A percentile compares a stretch with the other conserved stretches of the same genome.
phyloP scores from a whole-genome alignment of 2,113 vertebrate genomes.

The Nanorana parkeri region DNA sequence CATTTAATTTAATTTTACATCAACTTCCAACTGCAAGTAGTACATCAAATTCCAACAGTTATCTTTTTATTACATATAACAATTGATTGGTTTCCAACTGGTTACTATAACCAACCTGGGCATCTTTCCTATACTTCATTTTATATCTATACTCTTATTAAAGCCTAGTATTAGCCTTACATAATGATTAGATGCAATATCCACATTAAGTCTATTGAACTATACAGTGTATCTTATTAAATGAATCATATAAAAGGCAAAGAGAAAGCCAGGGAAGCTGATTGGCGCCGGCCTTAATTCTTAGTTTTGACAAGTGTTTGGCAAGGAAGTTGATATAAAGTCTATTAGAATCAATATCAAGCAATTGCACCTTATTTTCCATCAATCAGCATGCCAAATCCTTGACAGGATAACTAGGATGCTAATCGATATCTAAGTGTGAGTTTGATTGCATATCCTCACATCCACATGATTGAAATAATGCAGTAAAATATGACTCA shows the following conservation, averaged over 20 bases:
- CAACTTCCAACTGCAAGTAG: no score
- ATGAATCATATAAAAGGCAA: background rate
- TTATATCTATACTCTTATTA: no score
- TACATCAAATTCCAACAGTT: no score
- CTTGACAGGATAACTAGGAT: conserved; percentile 61
- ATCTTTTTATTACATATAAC: no score
- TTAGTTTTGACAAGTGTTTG: conserved; percentile 52
- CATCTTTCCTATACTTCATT: no score
- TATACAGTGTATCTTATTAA: conserved; percentile 11
- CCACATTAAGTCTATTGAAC: background rate
- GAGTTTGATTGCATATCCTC: conserved; percentile 54
- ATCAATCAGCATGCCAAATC: conserved; percentile 58
- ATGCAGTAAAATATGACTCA: conserved; percentile 38
- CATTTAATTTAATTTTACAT: no score
- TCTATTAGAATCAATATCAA: conserved; percentile 60
- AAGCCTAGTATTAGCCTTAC: no score
- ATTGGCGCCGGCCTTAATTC: conserved; percentile 53
- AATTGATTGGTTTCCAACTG: no score
- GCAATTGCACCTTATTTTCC: conserved; percentile 62
- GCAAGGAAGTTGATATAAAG: conserved; percentile 59
- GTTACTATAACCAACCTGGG: no score
- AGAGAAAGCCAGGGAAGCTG: conserved; percentile 6
- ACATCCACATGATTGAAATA: conserved; percentile 31
- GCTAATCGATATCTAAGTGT: conserved; percentile 61
- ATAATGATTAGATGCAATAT: background rate